Evolutionary conservation across 1,140 invertebrate genomes (phyloP), one percentile per base, ranked within the genome.

Genomic region (Trichonephila clavata): DNA sequence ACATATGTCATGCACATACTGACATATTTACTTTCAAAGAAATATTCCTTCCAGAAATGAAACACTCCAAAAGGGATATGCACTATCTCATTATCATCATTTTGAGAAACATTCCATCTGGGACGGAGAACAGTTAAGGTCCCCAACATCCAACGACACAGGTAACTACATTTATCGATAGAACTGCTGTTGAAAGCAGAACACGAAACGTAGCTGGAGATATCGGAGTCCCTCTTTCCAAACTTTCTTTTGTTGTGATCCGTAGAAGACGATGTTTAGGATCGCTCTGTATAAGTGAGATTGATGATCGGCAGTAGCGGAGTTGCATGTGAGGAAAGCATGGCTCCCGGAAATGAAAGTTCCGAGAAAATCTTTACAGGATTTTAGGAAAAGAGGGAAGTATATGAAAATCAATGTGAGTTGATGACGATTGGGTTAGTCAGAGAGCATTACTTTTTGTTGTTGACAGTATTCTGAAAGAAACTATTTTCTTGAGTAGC

Each of bases 331-430:
- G 10, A 16, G 27, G 71, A 77, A 5, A 77, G 71, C 27, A 77
- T 27, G 32, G 71, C 71, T 77, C 71, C 71, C 71, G 71, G 71
- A 77, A 77, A 77, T 77, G 71, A 77, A 77, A 77, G 71, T 4
- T 27, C 32, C 14, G 16, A 32, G 71, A 77, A 77, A 77, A 16
- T 27, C 71, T 77, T 39, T 77, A 20, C 71, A 1, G 71, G 27
- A 77, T 77, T 39, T 77, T 14, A 32, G 18, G 32, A 32, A 32
- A 77, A 20, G 27, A 27, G 32, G 71, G 13, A 77, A 77, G 71
- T 77, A 77, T 39, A 39, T 13, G 14, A 32, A 77, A 77, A 77
- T 77, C 71, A 77, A 39, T 77, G 32, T 39, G 16, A 18, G 71
- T 24, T 24, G 32, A 77, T 77, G 32, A 77, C 18, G 71, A 27